These are phyloP conservation scores for Pontoporia blainvillei DNA, from an alignment of 2,113 vertebrate genomes.

Conservation along the genomic window DNA sequence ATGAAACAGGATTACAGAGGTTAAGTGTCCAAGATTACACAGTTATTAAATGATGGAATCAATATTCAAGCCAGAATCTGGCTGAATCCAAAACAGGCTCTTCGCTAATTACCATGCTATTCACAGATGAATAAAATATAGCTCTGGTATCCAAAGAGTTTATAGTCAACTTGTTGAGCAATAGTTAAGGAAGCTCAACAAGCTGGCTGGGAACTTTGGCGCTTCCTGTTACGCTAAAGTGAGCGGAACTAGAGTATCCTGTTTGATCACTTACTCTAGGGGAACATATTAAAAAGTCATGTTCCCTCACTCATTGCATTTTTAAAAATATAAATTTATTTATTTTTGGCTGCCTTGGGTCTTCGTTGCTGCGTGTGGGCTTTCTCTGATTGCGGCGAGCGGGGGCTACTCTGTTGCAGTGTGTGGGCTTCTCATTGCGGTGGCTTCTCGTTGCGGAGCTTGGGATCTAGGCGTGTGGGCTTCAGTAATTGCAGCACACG, in stretches of 20 bases:
- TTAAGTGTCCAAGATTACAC: background rate
- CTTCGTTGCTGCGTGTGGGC: too few species aligned
- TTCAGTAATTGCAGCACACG: too few species aligned
- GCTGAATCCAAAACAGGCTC: constrained; percentile 1
- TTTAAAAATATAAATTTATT: background rate
- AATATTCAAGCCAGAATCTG: background rate
- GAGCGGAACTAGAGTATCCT: too few species aligned
- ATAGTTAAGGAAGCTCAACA: background rate
- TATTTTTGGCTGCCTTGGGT: too few species aligned
- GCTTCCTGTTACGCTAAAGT: background rate
- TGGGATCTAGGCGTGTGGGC: too few species aligned
- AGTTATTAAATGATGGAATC: constrained; percentile 10
- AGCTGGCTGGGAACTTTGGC: background rate
- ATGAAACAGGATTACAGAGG: background rate
- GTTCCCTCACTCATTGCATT: background rate
- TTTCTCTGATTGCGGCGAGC: too few species aligned
- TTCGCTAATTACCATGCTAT: background rate
- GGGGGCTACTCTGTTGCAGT: too few species aligned
- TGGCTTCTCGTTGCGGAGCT: too few species aligned
- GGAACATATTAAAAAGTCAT: background rate
- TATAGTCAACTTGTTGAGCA: background rate
- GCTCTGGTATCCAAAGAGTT: background rate
- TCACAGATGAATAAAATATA: background rate
- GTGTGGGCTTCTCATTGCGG: too few species aligned
- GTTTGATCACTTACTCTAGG: background rate